phyloP scores from a whole-genome alignment of 2,888 invertebrate genomes.

The Auanema sp. region DNA sequence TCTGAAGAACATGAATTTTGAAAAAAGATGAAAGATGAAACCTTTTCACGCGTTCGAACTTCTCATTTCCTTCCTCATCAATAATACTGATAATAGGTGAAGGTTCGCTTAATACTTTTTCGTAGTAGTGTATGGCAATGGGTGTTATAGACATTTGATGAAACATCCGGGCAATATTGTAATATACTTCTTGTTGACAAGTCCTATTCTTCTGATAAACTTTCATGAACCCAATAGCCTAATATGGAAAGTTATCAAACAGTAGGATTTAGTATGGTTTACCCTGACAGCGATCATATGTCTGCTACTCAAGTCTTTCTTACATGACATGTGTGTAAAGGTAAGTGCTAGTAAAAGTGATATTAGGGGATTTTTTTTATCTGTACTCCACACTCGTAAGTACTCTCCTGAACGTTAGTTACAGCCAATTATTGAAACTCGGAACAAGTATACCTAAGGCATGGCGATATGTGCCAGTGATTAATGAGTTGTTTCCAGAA shows the following conservation, averaged over 20 bases:
- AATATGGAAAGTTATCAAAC: constrained; percentile 5
- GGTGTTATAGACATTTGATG: constrained; percentile 58
- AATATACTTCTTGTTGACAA: constrained; percentile 44
- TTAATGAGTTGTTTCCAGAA: constrained; percentile 61
- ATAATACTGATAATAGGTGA: constrained; percentile 25
- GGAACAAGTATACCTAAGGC: constrained; percentile 29
- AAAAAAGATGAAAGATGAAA: constrained; percentile 17
- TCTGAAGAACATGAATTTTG: neutral
- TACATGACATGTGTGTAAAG: constrained; percentile 61
- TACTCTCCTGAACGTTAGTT: constrained; percentile 48
- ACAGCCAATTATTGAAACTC: neutral
- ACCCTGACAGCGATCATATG: constrained; percentile 56
- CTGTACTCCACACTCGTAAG: constrained; percentile 50
- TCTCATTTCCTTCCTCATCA: constrained; percentile 32
- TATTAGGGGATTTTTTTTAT: constrained; percentile 47
- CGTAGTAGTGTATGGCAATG: constrained; percentile 56
- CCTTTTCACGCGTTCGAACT: constrained; percentile 16
- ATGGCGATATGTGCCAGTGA: constrained; percentile 61
- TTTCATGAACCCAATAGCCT: constrained; percentile 58
- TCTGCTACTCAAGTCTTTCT: constrained; percentile 58
- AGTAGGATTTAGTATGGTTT: neutral
- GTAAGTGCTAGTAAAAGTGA: constrained; percentile 57
- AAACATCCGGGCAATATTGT: constrained; percentile 60
- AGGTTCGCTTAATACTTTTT: constrained; percentile 36
- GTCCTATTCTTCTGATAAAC: constrained; percentile 48